A percentile compares a stretch with the other conserved stretches of the same genome.
These are phyloP conservation scores for Resseliella maxima DNA, from an alignment of 2,888 invertebrate species.

Conservation along the genomic window DNA sequence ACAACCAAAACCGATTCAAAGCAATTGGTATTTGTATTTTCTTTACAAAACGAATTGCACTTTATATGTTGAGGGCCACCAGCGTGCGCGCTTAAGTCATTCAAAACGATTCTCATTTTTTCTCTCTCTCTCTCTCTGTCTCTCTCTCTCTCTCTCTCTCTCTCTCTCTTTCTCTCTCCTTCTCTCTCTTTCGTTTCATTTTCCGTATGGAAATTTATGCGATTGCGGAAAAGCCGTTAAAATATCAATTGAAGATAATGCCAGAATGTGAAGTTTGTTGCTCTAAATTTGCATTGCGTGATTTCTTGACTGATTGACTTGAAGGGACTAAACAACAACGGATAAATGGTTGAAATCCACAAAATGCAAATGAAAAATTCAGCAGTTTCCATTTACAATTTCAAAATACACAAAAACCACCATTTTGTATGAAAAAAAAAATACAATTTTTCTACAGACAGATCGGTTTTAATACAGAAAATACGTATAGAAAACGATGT, in stretches of 20 bases:
- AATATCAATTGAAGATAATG: conserved; percentile 37
- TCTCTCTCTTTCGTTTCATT: no score
- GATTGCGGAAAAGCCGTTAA: background rate
- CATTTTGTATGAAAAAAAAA: no score
- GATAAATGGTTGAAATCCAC: conserved; percentile 3
- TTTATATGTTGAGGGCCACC: background rate
- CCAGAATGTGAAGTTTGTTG: background rate
- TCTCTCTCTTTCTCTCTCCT: no score
- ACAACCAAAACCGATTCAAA: no score
- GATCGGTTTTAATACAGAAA: no score
- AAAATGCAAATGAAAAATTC: conserved; percentile 30
- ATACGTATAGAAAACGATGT: no score
- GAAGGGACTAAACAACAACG: background rate
- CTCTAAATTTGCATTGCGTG: background rate
- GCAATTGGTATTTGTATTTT: background rate
- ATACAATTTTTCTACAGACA: no score
- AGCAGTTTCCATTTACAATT: conserved; percentile 27
- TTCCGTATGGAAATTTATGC: conserved; percentile 21
- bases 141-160: no score
- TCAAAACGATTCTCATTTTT: no score
- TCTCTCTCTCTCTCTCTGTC: no score
- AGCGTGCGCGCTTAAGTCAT: background rate
- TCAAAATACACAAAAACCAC: background rate
- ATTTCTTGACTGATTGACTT: background rate
- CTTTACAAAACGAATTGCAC: conserved; percentile 35